A percentile compares a stretch with the other conserved stretches of the same genome.
phyloP scores from a whole-genome alignment of 2,113 vertebrate species.

The Takifugu flavidus region DNA sequence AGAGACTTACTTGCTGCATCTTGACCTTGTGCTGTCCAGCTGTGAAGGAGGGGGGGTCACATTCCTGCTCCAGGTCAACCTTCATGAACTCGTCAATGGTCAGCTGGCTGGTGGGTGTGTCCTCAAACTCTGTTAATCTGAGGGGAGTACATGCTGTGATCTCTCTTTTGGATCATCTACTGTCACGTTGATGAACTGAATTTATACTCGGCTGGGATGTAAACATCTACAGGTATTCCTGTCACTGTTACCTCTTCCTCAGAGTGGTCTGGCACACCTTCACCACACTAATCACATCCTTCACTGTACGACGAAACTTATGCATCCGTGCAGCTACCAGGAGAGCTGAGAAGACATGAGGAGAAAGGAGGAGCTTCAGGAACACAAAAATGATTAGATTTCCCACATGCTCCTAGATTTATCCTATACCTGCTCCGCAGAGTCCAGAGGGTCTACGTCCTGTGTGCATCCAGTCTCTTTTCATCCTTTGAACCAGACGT shows the following conservation, averaged over 20 bases:
- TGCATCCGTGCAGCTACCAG: conserved; percentile 98
- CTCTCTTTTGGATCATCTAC: not conserved
- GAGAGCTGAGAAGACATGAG: conserved; percentile 75
- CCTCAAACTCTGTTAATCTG: conserved; percentile 95
- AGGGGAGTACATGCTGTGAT: not conserved
- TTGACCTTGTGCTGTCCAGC: conserved; percentile 86
- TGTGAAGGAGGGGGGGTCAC: conserved; percentile 93
- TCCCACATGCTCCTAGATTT: not conserved
- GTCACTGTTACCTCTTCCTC: conserved; percentile 85
- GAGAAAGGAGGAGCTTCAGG: not conserved
- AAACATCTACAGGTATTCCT: not conserved
- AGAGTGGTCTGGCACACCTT: conserved; percentile 97
- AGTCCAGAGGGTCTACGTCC: conserved; percentile 92
- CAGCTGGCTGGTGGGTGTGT: conserved; percentile 95
- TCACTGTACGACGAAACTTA: conserved; percentile 93
- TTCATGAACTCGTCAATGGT: conserved; percentile 98
- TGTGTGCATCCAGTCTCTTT: conserved; percentile 98
- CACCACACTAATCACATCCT: conserved; percentile 95
- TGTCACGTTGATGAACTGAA: not conserved
- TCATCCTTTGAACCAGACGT: conserved; percentile 94
- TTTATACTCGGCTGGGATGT: not conserved
- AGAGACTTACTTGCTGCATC: conserved; percentile 82
- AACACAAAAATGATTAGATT: not conserved
- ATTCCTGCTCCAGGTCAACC: conserved; percentile 92
- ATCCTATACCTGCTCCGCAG: conserved; percentile 85